Percentiles rank a stretch among this genome's conserved stretches.
Evolutionary conservation across 2,888 invertebrate species (phyloP).

Genomic region (Macrophya alboannulata): DNA sequence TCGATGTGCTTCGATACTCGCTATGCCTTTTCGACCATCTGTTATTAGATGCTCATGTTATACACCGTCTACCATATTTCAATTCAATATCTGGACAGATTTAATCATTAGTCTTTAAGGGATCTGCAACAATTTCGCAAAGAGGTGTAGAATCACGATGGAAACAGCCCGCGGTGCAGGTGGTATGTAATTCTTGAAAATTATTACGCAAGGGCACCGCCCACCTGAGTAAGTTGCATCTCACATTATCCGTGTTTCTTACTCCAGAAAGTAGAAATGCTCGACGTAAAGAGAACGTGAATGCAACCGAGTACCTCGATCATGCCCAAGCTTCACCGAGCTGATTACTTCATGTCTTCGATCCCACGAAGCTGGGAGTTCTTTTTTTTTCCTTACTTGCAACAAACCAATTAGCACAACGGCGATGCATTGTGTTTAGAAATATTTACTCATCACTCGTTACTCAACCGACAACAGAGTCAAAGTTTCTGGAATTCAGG

Average conservation of each 20-base stretch:
- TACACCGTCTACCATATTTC: not conserved
- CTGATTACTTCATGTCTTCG: slow-evolving; percentile 53
- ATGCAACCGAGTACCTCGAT: slow-evolving; percentile 28
- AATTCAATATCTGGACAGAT: not conserved
- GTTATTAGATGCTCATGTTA: not conserved
- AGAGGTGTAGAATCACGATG: not conserved
- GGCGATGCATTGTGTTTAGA: slow-evolving; percentile 28
- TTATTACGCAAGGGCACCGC: slow-evolving; percentile 39
- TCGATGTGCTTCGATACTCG: not conserved
- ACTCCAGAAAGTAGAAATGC: slow-evolving; percentile 31
- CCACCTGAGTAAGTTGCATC: slow-evolving; percentile 34
- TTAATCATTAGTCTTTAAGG: not conserved
- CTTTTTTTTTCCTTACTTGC: slow-evolving; percentile 25
- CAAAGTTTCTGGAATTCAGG: not conserved
- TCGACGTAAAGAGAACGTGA: slow-evolving; percentile 40
- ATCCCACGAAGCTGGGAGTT: slow-evolving; percentile 39
- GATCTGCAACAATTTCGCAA: not conserved
- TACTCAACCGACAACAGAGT: slow-evolving; percentile 23
- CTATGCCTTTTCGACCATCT: not conserved
- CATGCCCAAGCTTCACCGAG: slow-evolving; percentile 40
- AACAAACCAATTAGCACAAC: slow-evolving; percentile 47
- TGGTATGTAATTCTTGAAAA: slow-evolving; percentile 1
- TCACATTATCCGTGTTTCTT: slow-evolving; percentile 33
- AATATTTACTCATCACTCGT: slow-evolving; percentile 35
- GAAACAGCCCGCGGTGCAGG: not conserved